These are phyloP conservation scores for Phortica variegata DNA, from an alignment of 1,140 invertebrate species.

Conservation along the genomic window DNA sequence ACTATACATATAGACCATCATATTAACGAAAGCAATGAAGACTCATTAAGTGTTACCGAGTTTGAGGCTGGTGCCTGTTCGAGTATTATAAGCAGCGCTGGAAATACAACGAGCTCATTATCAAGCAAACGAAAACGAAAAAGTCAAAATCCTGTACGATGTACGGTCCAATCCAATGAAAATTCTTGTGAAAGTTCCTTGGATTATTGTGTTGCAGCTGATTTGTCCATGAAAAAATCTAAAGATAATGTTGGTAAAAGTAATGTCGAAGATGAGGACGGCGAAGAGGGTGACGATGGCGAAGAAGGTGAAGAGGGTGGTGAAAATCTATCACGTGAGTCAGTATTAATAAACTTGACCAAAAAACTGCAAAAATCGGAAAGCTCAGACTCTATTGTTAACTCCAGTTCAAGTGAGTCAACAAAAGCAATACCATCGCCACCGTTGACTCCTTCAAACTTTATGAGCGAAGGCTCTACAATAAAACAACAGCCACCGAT, in stretches of 20 bases:
- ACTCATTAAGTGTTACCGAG: conserved; percentile 64
- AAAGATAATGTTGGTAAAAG: conserved; percentile 11
- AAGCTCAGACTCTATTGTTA: conserved; percentile 7
- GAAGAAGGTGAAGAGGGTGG: conserved; percentile 25
- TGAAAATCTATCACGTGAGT: conserved; percentile 48
- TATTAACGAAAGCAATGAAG: conserved; percentile 74
- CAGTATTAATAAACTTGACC: conserved; percentile 50
- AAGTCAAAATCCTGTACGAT: conserved; percentile 86
- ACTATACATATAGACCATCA: conserved; percentile 59
- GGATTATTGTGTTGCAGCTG: conserved; percentile 59
- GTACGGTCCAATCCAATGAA: conserved; percentile 63
- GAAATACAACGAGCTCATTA: conserved; percentile 20
- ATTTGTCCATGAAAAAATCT: conserved; percentile 57
- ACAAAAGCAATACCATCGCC: conserved; percentile 53
- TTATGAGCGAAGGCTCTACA: conserved; percentile 8
- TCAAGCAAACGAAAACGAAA: conserved; percentile 79
- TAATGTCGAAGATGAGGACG: conserved; percentile 1
- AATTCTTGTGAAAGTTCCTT: conserved; percentile 56
- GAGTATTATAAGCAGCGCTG: background rate
- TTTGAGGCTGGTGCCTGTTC: conserved; percentile 42
- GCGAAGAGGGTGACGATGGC: background rate
- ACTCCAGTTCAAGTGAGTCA: conserved; percentile 31
- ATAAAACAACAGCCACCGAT: no score
- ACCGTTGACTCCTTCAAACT: conserved; percentile 43
- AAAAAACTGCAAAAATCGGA: conserved; percentile 34